phyloP scores from a whole-genome alignment of 2,888 invertebrate genomes.

The Bellardia pandia region DNA sequence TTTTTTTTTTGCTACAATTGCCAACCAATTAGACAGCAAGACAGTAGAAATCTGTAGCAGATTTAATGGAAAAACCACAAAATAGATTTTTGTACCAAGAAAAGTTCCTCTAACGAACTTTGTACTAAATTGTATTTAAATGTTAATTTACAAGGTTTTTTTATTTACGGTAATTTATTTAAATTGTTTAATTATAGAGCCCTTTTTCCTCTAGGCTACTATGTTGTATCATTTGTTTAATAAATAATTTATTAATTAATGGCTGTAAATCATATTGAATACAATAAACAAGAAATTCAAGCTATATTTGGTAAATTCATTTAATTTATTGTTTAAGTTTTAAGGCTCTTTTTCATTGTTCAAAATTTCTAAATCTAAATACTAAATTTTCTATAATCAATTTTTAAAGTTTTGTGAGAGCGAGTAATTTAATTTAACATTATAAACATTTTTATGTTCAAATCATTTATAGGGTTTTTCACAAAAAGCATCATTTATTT shows the following conservation, averaged over 20 bases:
- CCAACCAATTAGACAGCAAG: neutral
- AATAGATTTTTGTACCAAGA: conserved; percentile 6
- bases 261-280: conserved; percentile 19
- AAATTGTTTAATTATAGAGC: conserved; percentile 53
- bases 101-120: neutral
- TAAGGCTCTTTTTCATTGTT: neutral
- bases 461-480: conserved; percentile 1
- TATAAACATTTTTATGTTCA: neutral
- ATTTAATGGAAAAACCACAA: conserved; percentile 64
- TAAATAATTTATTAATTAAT: conserved; percentile 39
- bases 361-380: neutral
- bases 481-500: neutral
- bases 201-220: conserved; percentile 9
- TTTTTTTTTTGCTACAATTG: conserved; percentile 37
- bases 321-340: conserved; percentile 20
- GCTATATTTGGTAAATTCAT: conserved; percentile 19
- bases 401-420: conserved; percentile 10
- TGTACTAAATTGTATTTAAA: neutral
- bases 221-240: conserved; percentile 21
- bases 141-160: neutral
- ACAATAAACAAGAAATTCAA: conserved; percentile 30
- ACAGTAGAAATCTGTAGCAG: conserved; percentile 15
- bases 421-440: conserved; percentile 5
- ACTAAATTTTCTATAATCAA: neutral
- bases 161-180: conserved; percentile 19